A percentile compares a stretch with the other conserved stretches of the same genome.
Conservation (phyloP, 2,888 invertebrate species). For the Andrena trimmerana region DNA sequence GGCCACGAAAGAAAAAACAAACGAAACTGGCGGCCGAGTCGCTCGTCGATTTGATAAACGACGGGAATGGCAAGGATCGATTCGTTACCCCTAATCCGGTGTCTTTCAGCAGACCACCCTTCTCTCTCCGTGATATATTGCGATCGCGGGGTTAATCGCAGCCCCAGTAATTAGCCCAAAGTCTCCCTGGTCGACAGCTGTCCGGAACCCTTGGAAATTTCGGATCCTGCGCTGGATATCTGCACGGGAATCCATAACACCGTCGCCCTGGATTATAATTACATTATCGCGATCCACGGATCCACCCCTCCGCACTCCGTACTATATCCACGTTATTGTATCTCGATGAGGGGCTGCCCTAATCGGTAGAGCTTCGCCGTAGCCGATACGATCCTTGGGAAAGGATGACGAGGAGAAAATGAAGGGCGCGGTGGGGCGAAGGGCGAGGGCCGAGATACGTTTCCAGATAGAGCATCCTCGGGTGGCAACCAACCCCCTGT, state of each 20-base stretch:
- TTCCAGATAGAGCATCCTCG: conserved; percentile 9
- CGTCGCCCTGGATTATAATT: not conserved
- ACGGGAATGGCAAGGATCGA: conserved; percentile 26
- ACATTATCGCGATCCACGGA: not conserved
- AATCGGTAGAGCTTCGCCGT: conserved; percentile 3
- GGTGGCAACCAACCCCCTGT: conserved; percentile 27
- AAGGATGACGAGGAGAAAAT: not conserved
- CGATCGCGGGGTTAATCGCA: conserved; percentile 55
- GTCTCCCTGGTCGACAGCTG: conserved; percentile 57
- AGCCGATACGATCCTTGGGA: not conserved
- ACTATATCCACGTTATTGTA: not conserved
- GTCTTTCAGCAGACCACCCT: conserved; percentile 43
- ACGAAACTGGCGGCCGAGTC: not conserved
- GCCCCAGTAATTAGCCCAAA: conserved; percentile 51
- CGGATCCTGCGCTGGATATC: conserved; percentile 6
- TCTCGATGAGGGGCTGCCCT: conserved; percentile 9
- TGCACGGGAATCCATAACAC: not conserved
- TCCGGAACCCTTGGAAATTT: conserved; percentile 29
- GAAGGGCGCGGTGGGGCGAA: not conserved
- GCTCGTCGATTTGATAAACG: conserved; percentile 47
- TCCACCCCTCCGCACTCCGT: not conserved
- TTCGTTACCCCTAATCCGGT: conserved; percentile 49
- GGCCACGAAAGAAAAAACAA: conserved; percentile 14
- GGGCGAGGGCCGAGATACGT: conserved; percentile 15
- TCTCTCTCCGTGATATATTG: conserved; percentile 43